Percentiles rank a stretch among this genome's conserved stretches.
Conservation (phyloP, 2,113 vertebrate species). For the Crypturellus undulatus region DNA sequence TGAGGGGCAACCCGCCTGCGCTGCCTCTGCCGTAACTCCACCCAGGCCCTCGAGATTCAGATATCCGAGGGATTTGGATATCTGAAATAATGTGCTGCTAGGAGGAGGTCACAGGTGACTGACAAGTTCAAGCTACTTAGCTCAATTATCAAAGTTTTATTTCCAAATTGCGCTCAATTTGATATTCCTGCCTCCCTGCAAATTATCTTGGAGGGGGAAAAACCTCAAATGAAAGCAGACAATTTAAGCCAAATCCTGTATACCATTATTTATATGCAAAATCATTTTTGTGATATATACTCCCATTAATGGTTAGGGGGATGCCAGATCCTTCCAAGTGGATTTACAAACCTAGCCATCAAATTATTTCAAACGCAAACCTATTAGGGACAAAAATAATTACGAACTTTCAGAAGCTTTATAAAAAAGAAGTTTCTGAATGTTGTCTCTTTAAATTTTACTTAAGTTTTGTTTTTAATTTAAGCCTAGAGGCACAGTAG, state of each 20-base stretch:
- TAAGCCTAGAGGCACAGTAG: slow-evolving; percentile 64
- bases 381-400: slow-evolving; percentile 68
- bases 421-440: slow-evolving; percentile 59
- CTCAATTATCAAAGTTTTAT: slow-evolving; percentile 77
- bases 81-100: slow-evolving; percentile 52
- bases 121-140: slow-evolving; percentile 75
- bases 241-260: slow-evolving; percentile 57
- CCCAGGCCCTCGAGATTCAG: neutral
- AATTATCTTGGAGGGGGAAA: slow-evolving; percentile 34
- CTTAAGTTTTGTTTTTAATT: slow-evolving; percentile 65
- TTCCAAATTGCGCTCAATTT: slow-evolving; percentile 76
- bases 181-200: slow-evolving; percentile 62
- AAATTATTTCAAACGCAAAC: slow-evolving; percentile 63
- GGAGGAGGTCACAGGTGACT: slow-evolving; percentile 73
- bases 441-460: slow-evolving; percentile 69
- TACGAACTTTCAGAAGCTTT: slow-evolving; percentile 52
- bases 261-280: slow-evolving; percentile 66
- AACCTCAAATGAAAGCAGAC: slow-evolving; percentile 54
- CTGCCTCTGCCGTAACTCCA: neutral
- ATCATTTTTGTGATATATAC: slow-evolving; percentile 61
- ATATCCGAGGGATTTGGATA: slow-evolving; percentile 31
- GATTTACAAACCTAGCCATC: slow-evolving; percentile 64
- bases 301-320: slow-evolving; percentile 48
- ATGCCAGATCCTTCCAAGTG: slow-evolving; percentile 39
- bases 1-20: neutral